Evolutionary conservation across 1,140 invertebrate genomes (phyloP).

Genomic region (Drosophila biarmipes): DNA sequence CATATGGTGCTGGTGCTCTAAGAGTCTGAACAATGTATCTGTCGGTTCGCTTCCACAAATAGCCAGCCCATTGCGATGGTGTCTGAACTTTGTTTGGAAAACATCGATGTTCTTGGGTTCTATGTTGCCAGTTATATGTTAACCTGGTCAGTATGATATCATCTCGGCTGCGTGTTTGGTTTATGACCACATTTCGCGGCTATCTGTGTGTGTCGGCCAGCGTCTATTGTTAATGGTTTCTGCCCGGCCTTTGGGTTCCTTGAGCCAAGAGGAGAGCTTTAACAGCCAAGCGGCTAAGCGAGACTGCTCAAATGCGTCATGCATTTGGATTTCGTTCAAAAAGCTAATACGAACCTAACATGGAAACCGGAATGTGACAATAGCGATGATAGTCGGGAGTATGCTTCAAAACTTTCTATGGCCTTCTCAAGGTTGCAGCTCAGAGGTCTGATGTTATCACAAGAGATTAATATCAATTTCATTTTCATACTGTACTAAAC

Average conservation of each 20-base stretch:
- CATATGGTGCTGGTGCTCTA: constrained; percentile 29
- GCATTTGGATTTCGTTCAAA: constrained; percentile 52
- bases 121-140: background rate
- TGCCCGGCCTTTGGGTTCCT: constrained; percentile 47
- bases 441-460: background rate
- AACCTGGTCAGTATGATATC: constrained; percentile 62
- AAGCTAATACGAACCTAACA: constrained; percentile 24
- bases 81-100: constrained; percentile 13
- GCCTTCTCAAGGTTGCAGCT: constrained; percentile 10
- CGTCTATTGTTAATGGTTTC: constrained; percentile 60
- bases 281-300: constrained; percentile 29
- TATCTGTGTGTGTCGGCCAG: constrained; percentile 24
- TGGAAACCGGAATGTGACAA: constrained; percentile 60
- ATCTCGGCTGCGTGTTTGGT: constrained; percentile 63
- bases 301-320: constrained; percentile 56
- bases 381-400: constrained; percentile 7
- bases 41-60: constrained; percentile 5
- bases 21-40: background rate
- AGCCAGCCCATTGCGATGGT: constrained; percentile 21
- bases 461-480: too few relatives aligned
- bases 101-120: background rate
- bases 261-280: constrained; percentile 54
- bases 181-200: constrained; percentile 48
- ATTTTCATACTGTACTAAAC: too few relatives aligned
- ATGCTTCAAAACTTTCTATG: background rate